Percentiles rank a stretch among this genome's conserved stretches.
Conservation (phyloP, 92 coral and sea anemone genomes). For the Parazoanthus atlanticus region DNA sequence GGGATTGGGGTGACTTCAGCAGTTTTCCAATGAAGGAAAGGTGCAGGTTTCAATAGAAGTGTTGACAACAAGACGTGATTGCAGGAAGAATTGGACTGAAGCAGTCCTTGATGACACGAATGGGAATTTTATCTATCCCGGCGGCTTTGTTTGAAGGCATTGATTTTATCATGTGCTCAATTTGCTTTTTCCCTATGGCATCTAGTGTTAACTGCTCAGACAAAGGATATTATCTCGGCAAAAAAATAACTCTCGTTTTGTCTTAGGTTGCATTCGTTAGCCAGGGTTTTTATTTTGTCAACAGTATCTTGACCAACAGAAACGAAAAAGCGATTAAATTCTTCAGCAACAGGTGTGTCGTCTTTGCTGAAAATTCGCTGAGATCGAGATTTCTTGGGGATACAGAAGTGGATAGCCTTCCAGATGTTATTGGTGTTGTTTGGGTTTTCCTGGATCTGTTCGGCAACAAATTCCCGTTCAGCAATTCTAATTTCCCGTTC, state of each 20-base stretch:
- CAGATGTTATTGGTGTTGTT: conserved; percentile 46
- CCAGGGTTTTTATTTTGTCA: conserved; percentile 1
- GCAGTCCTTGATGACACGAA: too few relatives aligned
- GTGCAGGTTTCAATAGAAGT: too few relatives aligned
- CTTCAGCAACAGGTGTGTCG: not conserved
- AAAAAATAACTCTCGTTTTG: not conserved
- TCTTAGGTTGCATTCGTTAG: not conserved
- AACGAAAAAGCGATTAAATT: not conserved
- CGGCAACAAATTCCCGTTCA: conserved; percentile 48
- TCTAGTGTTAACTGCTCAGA: too few relatives aligned
- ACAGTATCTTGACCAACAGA: not conserved
- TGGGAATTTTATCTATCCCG: too few relatives aligned
- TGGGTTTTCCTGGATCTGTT: conserved; percentile 42
- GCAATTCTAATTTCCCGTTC: conserved; percentile 44
- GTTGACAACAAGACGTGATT: too few relatives aligned
- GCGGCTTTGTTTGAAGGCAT: too few relatives aligned
- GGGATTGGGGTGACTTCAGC: conserved; percentile 56
- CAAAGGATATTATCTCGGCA: too few relatives aligned
- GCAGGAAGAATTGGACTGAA: too few relatives aligned
- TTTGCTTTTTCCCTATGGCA: too few relatives aligned
- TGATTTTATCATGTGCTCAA: too few relatives aligned
- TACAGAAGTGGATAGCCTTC: conserved; percentile 47
- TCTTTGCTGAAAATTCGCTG: conserved; percentile 22
- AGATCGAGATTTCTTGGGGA: conserved; percentile 42
- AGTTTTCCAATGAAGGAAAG: conserved; percentile 42